A percentile compares a stretch with the other conserved stretches of the same genome.
These are phyloP conservation scores for Hyperoplus lanceolatus DNA, from an alignment of 2,797 vertebrate species.

Conservation along the genomic window DNA sequence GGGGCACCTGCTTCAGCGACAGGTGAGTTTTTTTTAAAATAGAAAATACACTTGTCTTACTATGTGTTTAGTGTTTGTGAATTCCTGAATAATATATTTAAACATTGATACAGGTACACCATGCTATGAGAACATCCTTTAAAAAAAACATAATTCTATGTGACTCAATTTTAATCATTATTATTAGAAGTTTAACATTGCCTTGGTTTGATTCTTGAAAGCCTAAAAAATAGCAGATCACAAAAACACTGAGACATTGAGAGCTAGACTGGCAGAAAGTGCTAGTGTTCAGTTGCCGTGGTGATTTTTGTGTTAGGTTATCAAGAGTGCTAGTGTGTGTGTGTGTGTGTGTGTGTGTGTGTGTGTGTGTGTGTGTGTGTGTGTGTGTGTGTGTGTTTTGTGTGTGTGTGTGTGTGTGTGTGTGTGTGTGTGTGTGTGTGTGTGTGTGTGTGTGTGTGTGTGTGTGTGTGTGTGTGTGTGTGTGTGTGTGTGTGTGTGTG, in stretches of 20 bases:
- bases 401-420: neutral
- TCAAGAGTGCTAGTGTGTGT: slow-evolving; percentile 45
- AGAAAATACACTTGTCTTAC: neutral
- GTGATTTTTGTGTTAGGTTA: slow-evolving; percentile 76
- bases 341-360: slow-evolving; percentile 20
- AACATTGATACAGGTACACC: too few relatives aligned
- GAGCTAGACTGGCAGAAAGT: slow-evolving; percentile 57
- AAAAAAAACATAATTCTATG: neutral
- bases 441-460: slow-evolving; percentile 34
- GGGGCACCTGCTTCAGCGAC: slow-evolving; percentile 76
- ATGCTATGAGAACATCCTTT: neutral
- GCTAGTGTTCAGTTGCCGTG: slow-evolving; percentile 82
- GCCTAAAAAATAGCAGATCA: neutral
- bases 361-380: slow-evolving; percentile 53
- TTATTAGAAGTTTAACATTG: neutral
- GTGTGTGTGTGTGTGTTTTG: too few relatives aligned
- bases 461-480: too few relatives aligned
- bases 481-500: slow-evolving; percentile 14
- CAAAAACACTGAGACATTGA: slow-evolving; percentile 21
- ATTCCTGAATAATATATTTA: neutral
- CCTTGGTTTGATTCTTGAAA: neutral
- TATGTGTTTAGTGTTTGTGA: neutral
- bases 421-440: neutral
- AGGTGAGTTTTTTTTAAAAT: slow-evolving; percentile 76
- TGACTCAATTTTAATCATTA: neutral